phyloP scores from a whole-genome alignment of 2,797 vertebrate genomes.

The Limosa lapponica region DNA sequence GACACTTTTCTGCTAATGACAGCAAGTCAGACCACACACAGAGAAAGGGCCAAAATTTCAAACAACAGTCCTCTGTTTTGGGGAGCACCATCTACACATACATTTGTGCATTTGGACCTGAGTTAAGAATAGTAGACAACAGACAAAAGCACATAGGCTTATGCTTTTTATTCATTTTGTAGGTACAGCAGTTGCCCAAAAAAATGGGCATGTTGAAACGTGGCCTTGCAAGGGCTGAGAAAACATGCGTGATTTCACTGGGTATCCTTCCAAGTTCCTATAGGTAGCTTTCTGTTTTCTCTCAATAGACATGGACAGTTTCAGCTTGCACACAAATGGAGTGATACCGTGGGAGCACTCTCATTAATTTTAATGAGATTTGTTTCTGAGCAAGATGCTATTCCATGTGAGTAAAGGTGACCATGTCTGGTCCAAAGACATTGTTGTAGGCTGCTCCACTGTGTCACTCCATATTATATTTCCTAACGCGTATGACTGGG shows the following conservation, averaged over 20 bases:
- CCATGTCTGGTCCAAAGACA: not conserved
- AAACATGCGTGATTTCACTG: not conserved
- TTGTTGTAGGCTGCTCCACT: not conserved
- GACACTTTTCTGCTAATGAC: conserved; percentile 37
- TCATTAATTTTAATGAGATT: not conserved
- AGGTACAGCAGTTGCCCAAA: not conserved
- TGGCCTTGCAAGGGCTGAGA: not conserved
- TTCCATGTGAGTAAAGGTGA: not conserved
- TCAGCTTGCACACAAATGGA: not conserved
- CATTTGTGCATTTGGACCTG: not conserved
- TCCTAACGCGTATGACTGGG: not conserved
- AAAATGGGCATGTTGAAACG: not conserved
- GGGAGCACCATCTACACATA: not conserved
- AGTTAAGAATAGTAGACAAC: not conserved
- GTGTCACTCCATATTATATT: not conserved
- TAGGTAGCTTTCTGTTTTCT: not conserved
- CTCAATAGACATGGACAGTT: not conserved
- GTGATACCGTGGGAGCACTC: not conserved
- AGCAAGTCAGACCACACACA: conserved; percentile 1
- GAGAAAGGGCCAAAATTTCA: not conserved
- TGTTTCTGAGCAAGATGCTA: not conserved
- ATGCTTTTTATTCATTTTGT: not conserved
- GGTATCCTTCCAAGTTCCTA: not conserved
- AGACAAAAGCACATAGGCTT: not conserved
- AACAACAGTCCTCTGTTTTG: not conserved